Evolutionary conservation across 2,797 vertebrate genomes (phyloP).

Genomic region (Eutrigla gurnardus): DNA sequence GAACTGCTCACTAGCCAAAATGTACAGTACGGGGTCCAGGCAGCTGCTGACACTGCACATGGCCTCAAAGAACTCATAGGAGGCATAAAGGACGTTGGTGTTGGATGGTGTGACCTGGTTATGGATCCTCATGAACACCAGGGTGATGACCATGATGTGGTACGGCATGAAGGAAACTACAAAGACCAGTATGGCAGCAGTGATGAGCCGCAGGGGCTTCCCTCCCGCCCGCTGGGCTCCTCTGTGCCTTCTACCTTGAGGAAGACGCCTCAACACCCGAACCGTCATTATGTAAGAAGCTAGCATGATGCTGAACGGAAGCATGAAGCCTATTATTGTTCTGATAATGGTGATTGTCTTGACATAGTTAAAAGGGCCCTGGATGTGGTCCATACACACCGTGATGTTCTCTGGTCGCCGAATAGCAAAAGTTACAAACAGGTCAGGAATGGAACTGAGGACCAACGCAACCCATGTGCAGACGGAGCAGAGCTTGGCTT

Average conservation of each 20-base stretch:
- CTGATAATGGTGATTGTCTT: conserved; percentile 72
- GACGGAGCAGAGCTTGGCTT: conserved; percentile 78
- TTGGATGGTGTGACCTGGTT: conserved; percentile 70
- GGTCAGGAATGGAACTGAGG: conserved; percentile 75
- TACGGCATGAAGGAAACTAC: conserved; percentile 84
- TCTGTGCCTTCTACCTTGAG: conserved; percentile 14
- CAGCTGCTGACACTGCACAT: conserved; percentile 85
- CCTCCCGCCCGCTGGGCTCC: conserved; percentile 52
- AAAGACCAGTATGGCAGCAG: conserved; percentile 82
- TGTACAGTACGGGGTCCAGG: conserved; percentile 87
- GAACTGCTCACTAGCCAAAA: conserved; percentile 83
- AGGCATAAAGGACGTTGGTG: conserved; percentile 59
- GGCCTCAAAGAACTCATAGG: conserved; percentile 84
- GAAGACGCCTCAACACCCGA: conserved; percentile 69
- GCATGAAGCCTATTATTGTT: conserved; percentile 78
- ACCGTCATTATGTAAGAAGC: conserved; percentile 79
- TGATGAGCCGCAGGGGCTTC: conserved; percentile 83
- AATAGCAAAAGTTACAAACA: conserved; percentile 71
- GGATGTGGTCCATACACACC: conserved; percentile 69
- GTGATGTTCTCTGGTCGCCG: conserved; percentile 29
- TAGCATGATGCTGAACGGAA: conserved; percentile 81
- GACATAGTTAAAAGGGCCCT: conserved; percentile 66
- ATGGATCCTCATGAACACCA: conserved; percentile 76
- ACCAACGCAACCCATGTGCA: conserved; percentile 76
- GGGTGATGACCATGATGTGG: conserved; percentile 81